These are phyloP conservation scores for Dryoscopus gambensis DNA, from an alignment of 2,113 vertebrate species.

Conservation along the genomic window DNA sequence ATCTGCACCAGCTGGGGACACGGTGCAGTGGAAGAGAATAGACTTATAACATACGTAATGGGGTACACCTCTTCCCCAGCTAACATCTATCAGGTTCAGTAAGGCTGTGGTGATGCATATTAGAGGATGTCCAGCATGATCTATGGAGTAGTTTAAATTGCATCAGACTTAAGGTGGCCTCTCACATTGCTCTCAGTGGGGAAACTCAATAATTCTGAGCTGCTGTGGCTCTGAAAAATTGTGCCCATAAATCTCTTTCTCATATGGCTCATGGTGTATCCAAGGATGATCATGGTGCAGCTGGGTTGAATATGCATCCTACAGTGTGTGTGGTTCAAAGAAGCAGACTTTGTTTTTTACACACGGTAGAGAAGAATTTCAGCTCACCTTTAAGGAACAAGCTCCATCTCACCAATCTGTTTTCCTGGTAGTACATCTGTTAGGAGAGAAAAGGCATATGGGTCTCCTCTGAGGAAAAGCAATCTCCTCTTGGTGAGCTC, in stretches of 20 bases:
- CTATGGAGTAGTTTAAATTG: conserved; percentile 49
- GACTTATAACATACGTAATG: background rate
- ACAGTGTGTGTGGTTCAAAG: background rate
- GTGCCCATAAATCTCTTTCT: conserved; percentile 28
- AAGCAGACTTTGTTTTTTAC: background rate
- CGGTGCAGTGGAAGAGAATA: background rate
- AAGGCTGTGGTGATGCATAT: background rate
- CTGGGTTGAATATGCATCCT: background rate
- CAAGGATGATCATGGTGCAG: background rate
- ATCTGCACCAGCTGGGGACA: background rate
- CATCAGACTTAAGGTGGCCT: conserved; percentile 14
- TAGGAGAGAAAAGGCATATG: background rate
- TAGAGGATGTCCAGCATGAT: conserved; percentile 30
- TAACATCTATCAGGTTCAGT: background rate
- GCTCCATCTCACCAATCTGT: background rate
- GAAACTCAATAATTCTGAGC: conserved; percentile 32
- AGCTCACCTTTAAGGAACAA: conserved; percentile 1
- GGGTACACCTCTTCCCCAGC: background rate
- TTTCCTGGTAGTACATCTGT: background rate
- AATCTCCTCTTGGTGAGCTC: background rate
- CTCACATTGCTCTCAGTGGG: background rate
- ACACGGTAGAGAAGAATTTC: rapidly evolving
- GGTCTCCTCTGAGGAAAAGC: background rate
- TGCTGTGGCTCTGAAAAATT: background rate
- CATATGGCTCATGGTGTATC: rapidly evolving